phyloP scores from a whole-genome alignment of 2,113 vertebrate genomes.

The Smithornis capensis region DNA sequence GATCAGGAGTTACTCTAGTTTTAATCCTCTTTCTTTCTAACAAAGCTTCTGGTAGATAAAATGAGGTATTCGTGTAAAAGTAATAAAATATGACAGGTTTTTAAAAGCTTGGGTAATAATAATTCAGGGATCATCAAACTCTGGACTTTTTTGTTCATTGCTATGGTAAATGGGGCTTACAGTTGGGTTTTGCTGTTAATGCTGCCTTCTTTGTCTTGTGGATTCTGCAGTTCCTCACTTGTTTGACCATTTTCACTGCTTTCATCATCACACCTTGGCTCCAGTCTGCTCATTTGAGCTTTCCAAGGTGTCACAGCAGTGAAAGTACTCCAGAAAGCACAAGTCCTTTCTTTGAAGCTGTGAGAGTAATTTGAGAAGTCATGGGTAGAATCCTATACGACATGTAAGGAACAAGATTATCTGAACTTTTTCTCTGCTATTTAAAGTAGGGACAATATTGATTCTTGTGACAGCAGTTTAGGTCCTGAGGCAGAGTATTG shows the following conservation, averaged over 20 bases:
- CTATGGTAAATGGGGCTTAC: background rate
- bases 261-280: background rate
- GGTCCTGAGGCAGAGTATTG: constrained; percentile 15
- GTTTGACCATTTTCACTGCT: background rate
- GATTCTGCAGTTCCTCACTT: background rate
- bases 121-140: background rate
- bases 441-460: constrained; percentile 36
- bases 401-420: constrained; percentile 37
- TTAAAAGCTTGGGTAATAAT: background rate
- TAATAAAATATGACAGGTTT: background rate
- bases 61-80: background rate
- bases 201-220: background rate
- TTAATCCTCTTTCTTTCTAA: background rate
- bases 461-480: constrained; percentile 18
- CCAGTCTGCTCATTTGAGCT: background rate
- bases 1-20: background rate
- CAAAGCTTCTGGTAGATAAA: background rate
- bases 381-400: constrained; percentile 4
- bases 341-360: background rate
- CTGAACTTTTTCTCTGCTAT: constrained; percentile 19
- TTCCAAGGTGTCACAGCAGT: background rate
- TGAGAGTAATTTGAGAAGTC: background rate
- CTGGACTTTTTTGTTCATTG: background rate
- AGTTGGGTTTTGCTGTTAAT: background rate
- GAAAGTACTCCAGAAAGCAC: background rate